phyloP scores from a whole-genome alignment of 2,113 vertebrate species.

The Manacus vitellinus region DNA sequence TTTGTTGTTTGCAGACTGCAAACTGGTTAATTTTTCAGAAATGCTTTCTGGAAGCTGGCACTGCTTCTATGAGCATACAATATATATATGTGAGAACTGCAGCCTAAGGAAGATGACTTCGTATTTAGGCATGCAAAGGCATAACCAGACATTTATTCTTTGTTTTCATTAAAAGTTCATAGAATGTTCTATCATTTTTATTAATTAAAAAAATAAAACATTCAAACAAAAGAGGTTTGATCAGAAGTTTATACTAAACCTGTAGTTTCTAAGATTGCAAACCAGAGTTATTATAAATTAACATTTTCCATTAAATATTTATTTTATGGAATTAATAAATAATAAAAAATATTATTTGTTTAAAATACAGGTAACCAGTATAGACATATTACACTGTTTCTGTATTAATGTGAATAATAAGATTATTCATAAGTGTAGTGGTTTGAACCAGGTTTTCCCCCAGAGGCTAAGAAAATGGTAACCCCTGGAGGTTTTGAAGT shows the following conservation, averaged over 20 bases:
- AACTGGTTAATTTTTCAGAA: neutral
- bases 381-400: neutral
- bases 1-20: neutral
- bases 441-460: too few species aligned
- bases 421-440: too few species aligned
- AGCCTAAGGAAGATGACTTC: neutral
- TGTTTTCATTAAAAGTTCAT: neutral
- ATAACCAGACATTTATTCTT: neutral
- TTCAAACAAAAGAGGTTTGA: neutral
- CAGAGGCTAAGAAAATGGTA: too few species aligned
- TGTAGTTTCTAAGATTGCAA: neutral
- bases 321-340: neutral
- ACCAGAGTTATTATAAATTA: neutral
- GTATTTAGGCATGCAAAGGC: neutral
- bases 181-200: neutral
- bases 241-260: neutral
- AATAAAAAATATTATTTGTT: neutral
- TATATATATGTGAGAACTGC: neutral
- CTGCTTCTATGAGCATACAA: neutral
- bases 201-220: neutral
- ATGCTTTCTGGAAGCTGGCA: neutral
- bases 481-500: too few species aligned
- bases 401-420: neutral
- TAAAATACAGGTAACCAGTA: neutral
- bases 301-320: neutral